These are phyloP conservation scores for Endomychus coccineus DNA, from an alignment of 2,888 invertebrate species.

Conservation along the genomic window DNA sequence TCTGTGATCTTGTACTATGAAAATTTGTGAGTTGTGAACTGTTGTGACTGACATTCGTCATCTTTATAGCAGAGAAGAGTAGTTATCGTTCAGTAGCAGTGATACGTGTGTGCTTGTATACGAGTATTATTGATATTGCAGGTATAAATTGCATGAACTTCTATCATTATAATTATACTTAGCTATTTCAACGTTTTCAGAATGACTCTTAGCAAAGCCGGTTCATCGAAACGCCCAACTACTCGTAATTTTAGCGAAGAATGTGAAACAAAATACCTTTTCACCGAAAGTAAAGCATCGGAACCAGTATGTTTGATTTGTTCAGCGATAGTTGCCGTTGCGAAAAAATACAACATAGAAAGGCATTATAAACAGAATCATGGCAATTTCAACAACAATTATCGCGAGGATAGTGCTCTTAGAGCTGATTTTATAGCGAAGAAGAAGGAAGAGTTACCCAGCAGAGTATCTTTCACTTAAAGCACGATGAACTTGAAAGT, in stretches of 20 bases:
- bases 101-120: too few relatives aligned
- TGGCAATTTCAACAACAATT: constrained; percentile 7
- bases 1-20: too few relatives aligned
- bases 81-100: too few relatives aligned
- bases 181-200: too few relatives aligned
- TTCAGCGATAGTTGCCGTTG: constrained; percentile 8
- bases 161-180: too few relatives aligned
- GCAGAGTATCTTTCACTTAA: constrained; percentile 14
- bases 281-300: constrained; percentile 13
- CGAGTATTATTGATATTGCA: too few relatives aligned
- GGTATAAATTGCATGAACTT: too few relatives aligned
- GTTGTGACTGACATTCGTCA: too few relatives aligned
- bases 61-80: too few relatives aligned
- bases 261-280: constrained; percentile 16
- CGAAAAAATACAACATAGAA: constrained; percentile 15
- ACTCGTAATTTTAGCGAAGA: constrained; percentile 9
- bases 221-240: constrained; percentile 10
- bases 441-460: constrained; percentile 14
- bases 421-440: constrained; percentile 15
- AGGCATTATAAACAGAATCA: constrained; percentile 14
- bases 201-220: constrained; percentile 18
- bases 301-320: constrained; percentile 10
- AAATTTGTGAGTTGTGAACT: too few relatives aligned
- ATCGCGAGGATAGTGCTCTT: constrained; percentile 13
- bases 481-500: constrained; percentile 15